These are phyloP conservation scores for Colletes collaris DNA, from an alignment of 2,888 invertebrate species.

Conservation along the genomic window DNA sequence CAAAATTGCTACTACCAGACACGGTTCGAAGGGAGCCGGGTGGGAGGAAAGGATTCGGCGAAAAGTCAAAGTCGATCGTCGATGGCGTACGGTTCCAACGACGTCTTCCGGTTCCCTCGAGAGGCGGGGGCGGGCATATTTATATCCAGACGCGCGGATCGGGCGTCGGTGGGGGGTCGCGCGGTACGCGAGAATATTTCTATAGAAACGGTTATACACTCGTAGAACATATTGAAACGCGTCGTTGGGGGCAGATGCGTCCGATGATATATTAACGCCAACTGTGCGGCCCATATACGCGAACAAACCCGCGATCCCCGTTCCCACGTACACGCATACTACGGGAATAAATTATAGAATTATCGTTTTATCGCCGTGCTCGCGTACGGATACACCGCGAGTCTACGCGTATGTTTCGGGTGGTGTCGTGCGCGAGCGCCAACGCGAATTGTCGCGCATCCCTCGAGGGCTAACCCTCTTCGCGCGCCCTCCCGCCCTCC, in stretches of 20 bases:
- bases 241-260: conserved; percentile 82
- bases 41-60: background rate
- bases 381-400: conserved; percentile 55
- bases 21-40: conserved; percentile 11
- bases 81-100: background rate
- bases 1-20: conserved; percentile 73
- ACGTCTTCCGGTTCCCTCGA: background rate
- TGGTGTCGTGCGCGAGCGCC: conserved; percentile 12
- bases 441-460: conserved; percentile 70
- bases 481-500: conserved; percentile 11
- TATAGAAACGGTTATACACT: conserved; percentile 75
- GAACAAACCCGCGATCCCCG: conserved; percentile 30
- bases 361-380: conserved; percentile 81
- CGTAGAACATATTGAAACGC: conserved; percentile 82
- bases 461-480: conserved; percentile 51
- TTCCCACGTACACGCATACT: conserved; percentile 47
- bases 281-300: conserved; percentile 79
- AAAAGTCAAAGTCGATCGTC: background rate
- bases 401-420: conserved; percentile 60
- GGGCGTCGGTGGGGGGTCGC: background rate
- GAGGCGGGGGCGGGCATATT: conserved; percentile 27
- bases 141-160: conserved; percentile 43
- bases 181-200: conserved; percentile 71
- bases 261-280: conserved; percentile 83
- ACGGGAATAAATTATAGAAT: conserved; percentile 82